Base-by-base conservation (phyloP, 2,797 vertebrate genomes). In the Amblyopsis hoosieri region DNA sequence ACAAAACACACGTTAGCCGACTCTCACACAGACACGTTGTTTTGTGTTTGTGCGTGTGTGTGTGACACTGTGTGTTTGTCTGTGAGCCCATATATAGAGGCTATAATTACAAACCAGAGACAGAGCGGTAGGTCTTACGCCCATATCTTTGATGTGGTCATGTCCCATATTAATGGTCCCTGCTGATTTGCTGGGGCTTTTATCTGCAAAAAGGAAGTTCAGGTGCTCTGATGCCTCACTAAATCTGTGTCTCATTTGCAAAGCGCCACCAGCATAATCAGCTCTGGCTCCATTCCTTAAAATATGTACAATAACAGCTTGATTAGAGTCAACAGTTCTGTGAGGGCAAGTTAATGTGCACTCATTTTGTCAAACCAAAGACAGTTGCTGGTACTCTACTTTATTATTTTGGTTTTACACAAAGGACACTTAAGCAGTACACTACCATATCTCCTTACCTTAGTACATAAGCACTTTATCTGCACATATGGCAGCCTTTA, bases 171-270 rank as follows among this genome's bases (percentile, higher is more conserved):
- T 71, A 76, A 81, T 46, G 60, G 60, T 76, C 69, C 73, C 76
- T 70, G 71, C 71, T 79, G 81, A 81, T 82, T 80, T 60, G 69
- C 48, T 0, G 1, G 54, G 45, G 62, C 76, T 81, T 87, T 86
- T 66, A 83, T 84, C 81, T 87, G 59, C 51, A 23, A 74, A 78
- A 68, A 85, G 81, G 77, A 87, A 79, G 75, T 82, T 76, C 75
- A 4, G 64, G 76, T 75, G 71, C 71, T 75, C 68, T 71, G 2
- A 51, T 15, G 57, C 37, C 66, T 51, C 48, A 60, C 69, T 63
- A 71, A 83, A 82, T 79, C 76, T 85, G 81, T 75, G 68, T 79
- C 64, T 81, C 67, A 80, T 87, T 86, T 86, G 59, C 57, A 65
- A 67, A 81, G 3, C 72, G 60, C 64, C 75, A 81, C 54, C 58